A percentile compares a stretch with the other conserved stretches of the same genome.
These are phyloP conservation scores for Otus scops DNA, from an alignment of 2,797 vertebrate species.

Conservation along the genomic window DNA sequence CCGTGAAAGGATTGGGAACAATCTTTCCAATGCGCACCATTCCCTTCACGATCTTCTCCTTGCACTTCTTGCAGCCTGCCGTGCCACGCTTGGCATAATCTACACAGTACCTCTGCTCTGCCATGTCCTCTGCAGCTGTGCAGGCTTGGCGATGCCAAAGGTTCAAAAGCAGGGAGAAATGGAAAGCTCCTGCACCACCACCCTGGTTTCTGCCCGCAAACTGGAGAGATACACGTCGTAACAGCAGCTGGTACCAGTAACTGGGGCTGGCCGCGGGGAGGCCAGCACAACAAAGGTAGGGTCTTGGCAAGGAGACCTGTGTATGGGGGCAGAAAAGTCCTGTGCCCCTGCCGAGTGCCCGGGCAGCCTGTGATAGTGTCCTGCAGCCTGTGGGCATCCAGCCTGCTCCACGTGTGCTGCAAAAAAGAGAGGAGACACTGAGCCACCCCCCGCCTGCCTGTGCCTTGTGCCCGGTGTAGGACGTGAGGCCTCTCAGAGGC, in stretches of 20 bases:
- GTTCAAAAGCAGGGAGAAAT: background rate
- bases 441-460: background rate
- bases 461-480: fast-evolving
- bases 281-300: background rate
- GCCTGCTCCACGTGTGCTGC: background rate
- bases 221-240: background rate
- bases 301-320: background rate
- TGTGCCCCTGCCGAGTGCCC: conserved; percentile 40
- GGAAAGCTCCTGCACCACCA: background rate
- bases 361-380: conserved; percentile 22
- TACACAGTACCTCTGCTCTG: conserved; percentile 93
- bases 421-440: background rate
- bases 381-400: conserved; percentile 78
- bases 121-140: conserved; percentile 76
- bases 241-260: background rate
- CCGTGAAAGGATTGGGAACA: conserved; percentile 96
- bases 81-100: conserved; percentile 97
- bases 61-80: conserved; percentile 97
- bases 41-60: conserved; percentile 94
- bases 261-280: background rate
- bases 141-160: conserved; percentile 21
- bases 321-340: background rate
- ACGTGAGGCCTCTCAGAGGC: too few relatives aligned
- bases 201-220: background rate
- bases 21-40: conserved; percentile 94